Evolutionary conservation across 1,140 invertebrate genomes (phyloP), one percentile per base, ranked within the genome.

Genomic region (Lucilia sericata): DNA sequence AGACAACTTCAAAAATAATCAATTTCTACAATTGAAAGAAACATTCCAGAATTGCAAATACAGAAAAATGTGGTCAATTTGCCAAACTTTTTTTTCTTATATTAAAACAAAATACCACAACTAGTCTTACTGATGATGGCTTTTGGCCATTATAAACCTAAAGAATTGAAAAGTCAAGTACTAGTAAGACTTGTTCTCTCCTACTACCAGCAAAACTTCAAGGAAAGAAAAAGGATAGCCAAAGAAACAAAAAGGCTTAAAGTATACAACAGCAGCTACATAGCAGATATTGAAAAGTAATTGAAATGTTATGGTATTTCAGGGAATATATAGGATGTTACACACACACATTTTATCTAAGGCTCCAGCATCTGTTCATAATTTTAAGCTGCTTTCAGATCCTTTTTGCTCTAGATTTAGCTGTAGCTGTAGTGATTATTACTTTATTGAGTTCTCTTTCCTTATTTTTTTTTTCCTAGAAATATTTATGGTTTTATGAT

Each of bases 21-120:
- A 36, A 76, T 76, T 76, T 76, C 74, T 12, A 76, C 74, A 76
- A 76, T 76, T 76, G 74, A 76, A 14, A 0, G 17, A 76, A 42
- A 42, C 42, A 42, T 76, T 76, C 74, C n/a, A 76, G 17, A 42
- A 14, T 25, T 42, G 10, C 42, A 42, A 42, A 42, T 10, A 42
- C 42, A 42, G 42, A 55, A 42, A 76, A 76, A 36, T 75, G 74
- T 75, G 74, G 74, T 75, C 74, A 75, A 75, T 30, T 75, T 75
- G 74, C 13, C 19, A 75, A 75, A 55, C 51, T 55, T 55, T 12
- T 55, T 42, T 42, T 12, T 55, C 7, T 55, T 30, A 30, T 55
- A 55, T 12, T 10, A 55, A 74, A 74, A 74, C 14, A 10, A 74
- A 74, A 74, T 21, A n/a, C 65, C 10, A 74, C 10, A 10, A 21